phyloP scores from a whole-genome alignment of 2,888 invertebrate genomes.

The Sinodicranocentrus sp. region DNA sequence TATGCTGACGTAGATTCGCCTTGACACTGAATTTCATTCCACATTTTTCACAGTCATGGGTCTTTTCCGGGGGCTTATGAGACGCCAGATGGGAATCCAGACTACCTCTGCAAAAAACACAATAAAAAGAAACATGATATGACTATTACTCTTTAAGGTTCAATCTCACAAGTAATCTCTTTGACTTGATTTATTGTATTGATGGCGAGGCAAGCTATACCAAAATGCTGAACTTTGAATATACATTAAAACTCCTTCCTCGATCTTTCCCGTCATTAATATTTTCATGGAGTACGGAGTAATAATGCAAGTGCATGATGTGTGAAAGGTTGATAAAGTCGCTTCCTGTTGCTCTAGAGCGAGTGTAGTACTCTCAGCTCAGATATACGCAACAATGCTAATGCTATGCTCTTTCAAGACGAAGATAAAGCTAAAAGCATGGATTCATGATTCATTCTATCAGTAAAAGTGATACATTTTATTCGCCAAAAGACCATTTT shows the following conservation, averaged over 20 bases:
- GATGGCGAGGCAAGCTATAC: too few relatives aligned
- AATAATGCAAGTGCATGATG: constrained; percentile 7
- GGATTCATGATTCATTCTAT: background rate
- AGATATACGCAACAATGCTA: too few relatives aligned
- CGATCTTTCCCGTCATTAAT: constrained; percentile 16
- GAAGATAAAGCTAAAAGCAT: too few relatives aligned
- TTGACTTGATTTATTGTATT: background rate
- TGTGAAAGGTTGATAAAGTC: constrained; percentile 26
- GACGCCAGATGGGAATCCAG: constrained; percentile 74
- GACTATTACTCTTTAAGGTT: background rate
- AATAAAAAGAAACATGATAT: background rate
- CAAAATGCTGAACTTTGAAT: too few relatives aligned
- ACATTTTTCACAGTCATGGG: constrained; percentile 75
- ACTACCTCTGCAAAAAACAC: constrained; percentile 73
- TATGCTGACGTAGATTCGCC: constrained; percentile 73
- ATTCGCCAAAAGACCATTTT: background rate
- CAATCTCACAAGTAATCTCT: background rate
- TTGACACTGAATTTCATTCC: constrained; percentile 74
- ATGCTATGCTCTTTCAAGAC: too few relatives aligned
- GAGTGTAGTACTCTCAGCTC: too few relatives aligned
- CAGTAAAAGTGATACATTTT: background rate
- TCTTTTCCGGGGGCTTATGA: constrained; percentile 73
- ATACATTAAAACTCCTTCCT: too few relatives aligned
- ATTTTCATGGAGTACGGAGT: constrained; percentile 12
- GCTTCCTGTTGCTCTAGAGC: constrained; percentile 4